Conservation (phyloP, 2,113 vertebrate species). For the Acanthochromis polyacanthus region DNA sequence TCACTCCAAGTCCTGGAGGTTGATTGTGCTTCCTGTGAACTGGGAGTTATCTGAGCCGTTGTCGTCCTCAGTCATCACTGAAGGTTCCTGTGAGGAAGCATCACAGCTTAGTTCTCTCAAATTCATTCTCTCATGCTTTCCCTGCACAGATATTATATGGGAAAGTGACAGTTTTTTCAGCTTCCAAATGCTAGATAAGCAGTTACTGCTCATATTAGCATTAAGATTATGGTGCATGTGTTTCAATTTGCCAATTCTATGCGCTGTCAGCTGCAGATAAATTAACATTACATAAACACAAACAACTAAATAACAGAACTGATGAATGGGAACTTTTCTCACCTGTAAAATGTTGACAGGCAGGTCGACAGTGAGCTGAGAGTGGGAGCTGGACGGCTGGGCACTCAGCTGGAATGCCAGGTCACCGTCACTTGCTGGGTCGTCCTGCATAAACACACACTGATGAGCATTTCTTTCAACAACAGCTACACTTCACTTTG, state of each 20-base stretch:
- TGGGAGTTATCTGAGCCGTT: slow-evolving; percentile 89
- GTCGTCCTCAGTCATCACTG: slow-evolving; percentile 88
- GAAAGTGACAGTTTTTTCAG: no score
- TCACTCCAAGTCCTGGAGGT: slow-evolving; percentile 95
- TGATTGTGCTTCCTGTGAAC: slow-evolving; percentile 95
- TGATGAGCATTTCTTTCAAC: background rate
- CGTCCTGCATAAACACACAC: slow-evolving; percentile 84
- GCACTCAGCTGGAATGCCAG: slow-evolving; percentile 90
- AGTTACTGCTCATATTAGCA: no score
- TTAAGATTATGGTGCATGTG: no score
- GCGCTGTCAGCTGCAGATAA: no score
- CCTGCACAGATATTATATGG: no score
- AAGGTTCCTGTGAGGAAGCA: slow-evolving; percentile 86
- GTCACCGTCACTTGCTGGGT: slow-evolving; percentile 89
- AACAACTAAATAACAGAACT: no score
- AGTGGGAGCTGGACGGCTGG: slow-evolving; percentile 89
- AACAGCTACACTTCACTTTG: no score
- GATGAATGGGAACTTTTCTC: background rate
- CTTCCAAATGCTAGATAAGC: no score
- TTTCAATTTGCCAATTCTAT: no score
- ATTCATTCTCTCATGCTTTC: no score
- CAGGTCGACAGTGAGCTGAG: slow-evolving; percentile 91
- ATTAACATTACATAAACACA: no score
- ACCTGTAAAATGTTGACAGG: slow-evolving; percentile 96
- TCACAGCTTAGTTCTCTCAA: background rate